Evolutionary conservation across 2,888 invertebrate genomes (phyloP), one percentile per base, ranked within the genome.

Genomic region (Drosophila subsilvestris): DNA sequence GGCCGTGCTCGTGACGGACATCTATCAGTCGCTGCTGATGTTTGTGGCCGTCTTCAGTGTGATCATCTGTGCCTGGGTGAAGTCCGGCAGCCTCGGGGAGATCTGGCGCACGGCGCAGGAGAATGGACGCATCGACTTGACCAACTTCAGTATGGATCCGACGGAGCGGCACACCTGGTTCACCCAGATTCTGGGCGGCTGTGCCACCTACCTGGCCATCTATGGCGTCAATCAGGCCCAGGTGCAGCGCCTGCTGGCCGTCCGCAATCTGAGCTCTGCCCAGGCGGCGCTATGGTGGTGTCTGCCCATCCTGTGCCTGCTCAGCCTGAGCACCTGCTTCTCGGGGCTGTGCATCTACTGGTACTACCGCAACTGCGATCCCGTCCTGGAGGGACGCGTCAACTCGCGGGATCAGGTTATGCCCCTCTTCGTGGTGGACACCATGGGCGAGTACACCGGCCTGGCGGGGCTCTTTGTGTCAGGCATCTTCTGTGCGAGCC

Each of bases 221-320:
- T 98, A 97, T 90, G 98, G 95, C 3, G 97, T 97, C 0, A 97
- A 97, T 90, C 98, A 98, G 91, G 95, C 97, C 0, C 97, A 96
- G 91, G 94, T 96, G 0, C 96, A 96, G 90, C 93, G 96, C 47
- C 93, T 96, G 57, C 90, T 96, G 62, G 95, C 96, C 6, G 95
- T 96, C 14, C 95, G 94, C 89, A 94, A 95, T 68, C 91, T 97
- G 54, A 94, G 94, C 68, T 93, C 95, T 0, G 95, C 97, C 0
- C 96, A 95, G 83, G 92, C 91, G 65, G 95, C 97, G 4, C 91
- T 97, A 5, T 97, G 96, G 96, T 93, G 95, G 92, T 96, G 95
- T 84, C 95, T 96, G 95, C 97, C 97, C 0, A 96, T 97, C 67
- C 93, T 97, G 9, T 94, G 95, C 0, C 79, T 94, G 0, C 93